Base-by-base conservation (phyloP, 2,888 invertebrate genomes). In the Athetis lepigone region DNA sequence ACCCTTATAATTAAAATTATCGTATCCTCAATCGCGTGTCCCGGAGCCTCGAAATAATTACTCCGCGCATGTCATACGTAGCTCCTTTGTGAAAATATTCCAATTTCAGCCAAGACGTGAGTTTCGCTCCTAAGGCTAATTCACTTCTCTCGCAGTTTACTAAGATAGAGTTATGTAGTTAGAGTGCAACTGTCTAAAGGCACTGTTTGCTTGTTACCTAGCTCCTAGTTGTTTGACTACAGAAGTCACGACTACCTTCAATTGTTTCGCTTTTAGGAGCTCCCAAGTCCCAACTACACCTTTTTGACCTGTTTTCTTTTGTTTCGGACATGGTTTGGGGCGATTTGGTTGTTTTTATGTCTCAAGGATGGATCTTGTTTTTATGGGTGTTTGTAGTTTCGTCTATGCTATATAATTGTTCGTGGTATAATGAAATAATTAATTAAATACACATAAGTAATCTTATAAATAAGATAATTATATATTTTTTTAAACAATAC, bases 61-160 rank as follows among this genome's bases (percentile, higher is more conserved):
- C 62, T 66, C 36, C 36, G 60, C 46, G 46, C 61, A 61, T 70
- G 76, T 60, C 63, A 74, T 70, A 67, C 46, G 39, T 64, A 61
- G 60, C 68, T 65, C 65, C 70, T 74, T 80, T 76, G 70, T 71
- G 73, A 71, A 79, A 81, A 73, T 76, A 58, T 79, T 66, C 59
- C 64, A 67, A 70, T 70, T 77, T 54, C 25, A 69, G 47, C 21
- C 36, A 58, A 70, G 66, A 63, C 65, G 58, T 52, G 67, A 66
- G 71, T 49, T 71, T 57, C 47, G 33, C 58, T 46, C 25, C 57
- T 47, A 27, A 46, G 45, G 68, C 70, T 76, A 74, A 80, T 81
- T 81, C 74, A 67, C 63, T 71, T 42, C 67, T 59, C 27, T 50
- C 23, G n/a, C 39, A 52, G 47, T 57, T 50, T 40, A 51, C 52